Conservation (phyloP, 1,140 invertebrate genomes). For the Pseudomyrmex concolor region DNA sequence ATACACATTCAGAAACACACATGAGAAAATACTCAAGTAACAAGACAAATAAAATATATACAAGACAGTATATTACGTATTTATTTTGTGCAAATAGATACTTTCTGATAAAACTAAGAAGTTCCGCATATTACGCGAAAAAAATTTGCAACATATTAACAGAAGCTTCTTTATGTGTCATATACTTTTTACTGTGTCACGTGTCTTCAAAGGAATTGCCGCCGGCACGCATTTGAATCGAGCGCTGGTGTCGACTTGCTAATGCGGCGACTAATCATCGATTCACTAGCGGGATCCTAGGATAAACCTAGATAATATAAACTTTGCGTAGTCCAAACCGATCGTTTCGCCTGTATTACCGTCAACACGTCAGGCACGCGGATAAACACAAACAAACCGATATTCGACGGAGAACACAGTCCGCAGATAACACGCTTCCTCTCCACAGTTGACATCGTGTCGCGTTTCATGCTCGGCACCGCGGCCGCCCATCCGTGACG, state of each 20-base stretch:
- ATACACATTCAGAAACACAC: neutral
- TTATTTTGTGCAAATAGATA: too few relatives aligned
- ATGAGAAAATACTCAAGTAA: neutral
- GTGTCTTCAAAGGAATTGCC: neutral
- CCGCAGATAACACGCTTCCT: conserved; percentile 47
- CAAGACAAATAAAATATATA: too few relatives aligned
- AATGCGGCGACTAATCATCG: conserved; percentile 27
- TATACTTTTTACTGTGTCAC: neutral
- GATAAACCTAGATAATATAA: conserved; percentile 43
- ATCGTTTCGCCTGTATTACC: conserved; percentile 42
- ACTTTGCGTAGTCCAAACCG: conserved; percentile 36
- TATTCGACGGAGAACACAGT: conserved; percentile 35
- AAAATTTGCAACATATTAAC: neutral
- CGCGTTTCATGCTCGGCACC: conserved; percentile 58
- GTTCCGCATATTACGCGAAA: too few relatives aligned
- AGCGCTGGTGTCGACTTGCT: conserved; percentile 27
- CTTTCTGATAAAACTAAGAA: too few relatives aligned
- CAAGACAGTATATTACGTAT: too few relatives aligned
- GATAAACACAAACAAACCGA: conserved; percentile 47
- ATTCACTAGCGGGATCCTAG: conserved; percentile 25
- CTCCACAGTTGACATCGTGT: conserved; percentile 53
- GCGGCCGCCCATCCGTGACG: conserved; percentile 52
- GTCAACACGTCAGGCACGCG: conserved; percentile 41
- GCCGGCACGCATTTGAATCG: neutral
- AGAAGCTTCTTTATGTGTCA: neutral